Evolutionary conservation across 2,888 invertebrate species (phyloP).

Genomic region (Oxycera nigricornis): DNA sequence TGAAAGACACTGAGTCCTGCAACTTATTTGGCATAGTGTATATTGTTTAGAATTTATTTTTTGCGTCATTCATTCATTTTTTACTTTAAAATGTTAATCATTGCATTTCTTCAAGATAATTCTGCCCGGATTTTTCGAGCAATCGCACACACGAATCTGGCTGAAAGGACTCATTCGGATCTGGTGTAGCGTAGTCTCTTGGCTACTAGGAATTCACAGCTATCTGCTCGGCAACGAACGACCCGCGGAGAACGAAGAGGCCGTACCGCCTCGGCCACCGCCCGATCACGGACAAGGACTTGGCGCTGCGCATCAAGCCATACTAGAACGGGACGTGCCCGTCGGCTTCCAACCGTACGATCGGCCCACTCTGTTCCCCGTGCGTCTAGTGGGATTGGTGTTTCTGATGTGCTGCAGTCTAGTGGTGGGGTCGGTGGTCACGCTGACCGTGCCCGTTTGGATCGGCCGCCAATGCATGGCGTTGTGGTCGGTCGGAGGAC

Average conservation of each 20-base stretch:
- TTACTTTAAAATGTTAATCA: no score
- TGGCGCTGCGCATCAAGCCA: constrained; percentile 87
- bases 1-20: not conserved
- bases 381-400: constrained; percentile 73
- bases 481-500: constrained; percentile 75
- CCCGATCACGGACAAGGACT: constrained; percentile 63
- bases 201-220: constrained; percentile 84
- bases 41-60: not conserved
- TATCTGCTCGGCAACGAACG: constrained; percentile 82
- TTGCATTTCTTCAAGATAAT: constrained; percentile 83
- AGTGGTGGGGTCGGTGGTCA: constrained; percentile 82
- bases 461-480: constrained; percentile 89
- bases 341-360: constrained; percentile 90
- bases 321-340: constrained; percentile 84
- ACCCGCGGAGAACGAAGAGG: constrained; percentile 57
- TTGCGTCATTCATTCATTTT: not conserved
- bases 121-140: constrained; percentile 93
- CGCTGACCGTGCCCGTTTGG: constrained; percentile 86
- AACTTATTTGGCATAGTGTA: not conserved
- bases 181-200: constrained; percentile 87
- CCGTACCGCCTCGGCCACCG: constrained; percentile 55
- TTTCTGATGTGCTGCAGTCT: constrained; percentile 83
- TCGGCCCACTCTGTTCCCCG: constrained; percentile 82
- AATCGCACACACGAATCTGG: constrained; percentile 95
- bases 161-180: constrained; percentile 85